Evolutionary conservation across 2,888 invertebrate species (phyloP).

Genomic region (Catocala sponsa): DNA sequence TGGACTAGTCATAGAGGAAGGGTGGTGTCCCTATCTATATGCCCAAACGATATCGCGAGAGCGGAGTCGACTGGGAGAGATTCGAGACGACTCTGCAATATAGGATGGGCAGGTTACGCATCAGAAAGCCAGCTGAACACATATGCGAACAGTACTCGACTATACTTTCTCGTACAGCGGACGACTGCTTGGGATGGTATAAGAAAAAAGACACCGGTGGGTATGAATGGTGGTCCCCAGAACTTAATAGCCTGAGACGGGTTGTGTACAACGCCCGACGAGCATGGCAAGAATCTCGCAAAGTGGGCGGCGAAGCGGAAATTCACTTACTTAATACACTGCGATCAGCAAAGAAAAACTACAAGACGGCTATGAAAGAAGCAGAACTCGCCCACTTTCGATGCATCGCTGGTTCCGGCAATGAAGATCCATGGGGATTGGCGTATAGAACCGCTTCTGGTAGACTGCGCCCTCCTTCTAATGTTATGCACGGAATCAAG

Average conservation of each 20-base stretch:
- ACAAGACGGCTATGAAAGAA: conserved; percentile 10
- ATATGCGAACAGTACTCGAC: conserved; percentile 4
- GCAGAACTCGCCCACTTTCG: background rate
- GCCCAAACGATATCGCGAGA: background rate
- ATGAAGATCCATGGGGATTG: conserved; percentile 32
- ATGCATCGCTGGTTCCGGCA: conserved; percentile 4
- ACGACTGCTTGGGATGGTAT: background rate
- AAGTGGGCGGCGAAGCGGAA: background rate
- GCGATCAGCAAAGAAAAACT: fast-evolving
- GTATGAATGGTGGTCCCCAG: conserved; percentile 29
- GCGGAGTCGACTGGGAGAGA: conserved; percentile 13
- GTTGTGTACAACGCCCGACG: background rate
- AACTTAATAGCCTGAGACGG: conserved; percentile 6
- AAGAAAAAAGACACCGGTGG: background rate
- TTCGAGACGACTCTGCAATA: conserved; percentile 2
- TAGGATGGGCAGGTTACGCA: background rate
- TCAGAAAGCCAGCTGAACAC: background rate
- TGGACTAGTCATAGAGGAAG: too few species aligned
- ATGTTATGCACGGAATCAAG: conserved; percentile 32
- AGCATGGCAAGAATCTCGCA: conserved; percentile 10
- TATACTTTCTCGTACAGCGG: background rate
- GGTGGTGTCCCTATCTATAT: background rate
- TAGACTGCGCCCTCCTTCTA: conserved; percentile 29
- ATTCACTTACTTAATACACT: background rate
- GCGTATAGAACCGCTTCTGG: conserved; percentile 40